A percentile compares a stretch with the other conserved stretches of the same genome.
phyloP scores from a whole-genome alignment of 2,888 invertebrate species.

The Liodrosophila aerea region DNA sequence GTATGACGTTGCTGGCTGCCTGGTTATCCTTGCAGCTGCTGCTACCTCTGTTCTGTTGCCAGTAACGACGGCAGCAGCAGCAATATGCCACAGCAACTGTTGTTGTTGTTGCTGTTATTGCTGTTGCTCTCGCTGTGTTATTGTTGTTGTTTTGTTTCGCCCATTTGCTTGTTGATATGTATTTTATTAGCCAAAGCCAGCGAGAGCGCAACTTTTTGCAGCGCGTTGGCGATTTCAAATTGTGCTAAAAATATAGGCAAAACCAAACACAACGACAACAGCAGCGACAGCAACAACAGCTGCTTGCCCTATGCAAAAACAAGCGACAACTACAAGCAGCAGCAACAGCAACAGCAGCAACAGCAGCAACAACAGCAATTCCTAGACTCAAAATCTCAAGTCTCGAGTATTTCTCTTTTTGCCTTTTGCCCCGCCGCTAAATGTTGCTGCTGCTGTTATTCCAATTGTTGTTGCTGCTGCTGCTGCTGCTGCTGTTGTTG shows the following conservation, averaged over 20 bases:
- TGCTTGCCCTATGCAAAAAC: conserved; percentile 13
- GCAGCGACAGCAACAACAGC: conserved; percentile 14
- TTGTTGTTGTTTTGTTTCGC: conserved; percentile 25
- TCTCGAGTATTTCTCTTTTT: conserved; percentile 26
- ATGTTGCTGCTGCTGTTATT: conserved; percentile 48
- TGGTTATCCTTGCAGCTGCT: conserved; percentile 62
- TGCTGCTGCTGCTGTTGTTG: conserved; percentile 18
- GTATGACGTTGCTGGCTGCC: conserved; percentile 65
- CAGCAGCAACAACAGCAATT: conserved; percentile 15
- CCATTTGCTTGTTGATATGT: conserved; percentile 67
- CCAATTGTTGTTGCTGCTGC: conserved; percentile 23
- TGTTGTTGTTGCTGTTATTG: conserved; percentile 37
- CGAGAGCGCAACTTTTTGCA: conserved; percentile 29
- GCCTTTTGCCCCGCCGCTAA: conserved; percentile 29
- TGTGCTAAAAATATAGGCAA: conserved; percentile 60
- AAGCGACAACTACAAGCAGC: conserved; percentile 14
- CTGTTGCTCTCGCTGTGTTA: conserved; percentile 27
- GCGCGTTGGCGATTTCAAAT: conserved; percentile 60
- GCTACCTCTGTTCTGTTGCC: conserved; percentile 30
- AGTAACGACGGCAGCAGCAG: conserved; percentile 31
- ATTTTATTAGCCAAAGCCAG: conserved; percentile 62
- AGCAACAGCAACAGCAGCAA: conserved; percentile 8
- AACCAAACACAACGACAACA: conserved; percentile 14
- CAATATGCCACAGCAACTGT: conserved; percentile 60
- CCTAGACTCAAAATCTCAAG: conserved; percentile 44